Evolutionary conservation across 1,140 invertebrate species (phyloP), one percentile per base, ranked within the genome.

Genomic region (Sesamia nonagrioides): DNA sequence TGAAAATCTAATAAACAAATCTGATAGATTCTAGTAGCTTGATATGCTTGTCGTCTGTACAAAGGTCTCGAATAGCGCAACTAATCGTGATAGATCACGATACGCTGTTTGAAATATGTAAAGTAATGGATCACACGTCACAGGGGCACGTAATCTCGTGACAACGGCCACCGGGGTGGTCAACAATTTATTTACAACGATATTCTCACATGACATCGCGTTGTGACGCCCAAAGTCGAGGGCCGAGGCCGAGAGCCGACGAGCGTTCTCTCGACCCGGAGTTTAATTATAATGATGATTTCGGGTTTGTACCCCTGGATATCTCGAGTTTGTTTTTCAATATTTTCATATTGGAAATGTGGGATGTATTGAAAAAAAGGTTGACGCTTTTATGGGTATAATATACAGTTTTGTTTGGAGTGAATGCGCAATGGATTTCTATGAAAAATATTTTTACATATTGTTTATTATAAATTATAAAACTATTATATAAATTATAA

Each of bases 121-220:
- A 82, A 68, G 72, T 60, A 84, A 86, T 82, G 79, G 78, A 83
- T 83, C 72, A 71, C 60, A 61, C 56, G 72, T 58, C 71, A 60
- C 52, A 21, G 58, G 75, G 68, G 76, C 66, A 61, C 71, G 79
- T 84, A 81, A 84, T 86, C 83, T 72, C 66, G 17, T 88, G 85
- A 85, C 77, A 80, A 72, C 82, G 84, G 84, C 86, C 80, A 84
- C 81, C 69, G 78, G 35, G 42, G 69, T 58, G 76, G 81, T 80
- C 73, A 80, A 75, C 84, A 83, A 84, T 86, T 84, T 84, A 83
- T 83, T 83, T 77, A 83, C 77, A 77, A 74, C 71, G 77, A 82
- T 84, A 86, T 82, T 79, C 76, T 78, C 73, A 68, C 74, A 80
- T 87, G 80, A 82, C 82, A 78, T 18, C 40, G 21, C n/a, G n/a